phyloP scores from a whole-genome alignment of 2,113 vertebrate genomes.

The Silurus glanis region DNA sequence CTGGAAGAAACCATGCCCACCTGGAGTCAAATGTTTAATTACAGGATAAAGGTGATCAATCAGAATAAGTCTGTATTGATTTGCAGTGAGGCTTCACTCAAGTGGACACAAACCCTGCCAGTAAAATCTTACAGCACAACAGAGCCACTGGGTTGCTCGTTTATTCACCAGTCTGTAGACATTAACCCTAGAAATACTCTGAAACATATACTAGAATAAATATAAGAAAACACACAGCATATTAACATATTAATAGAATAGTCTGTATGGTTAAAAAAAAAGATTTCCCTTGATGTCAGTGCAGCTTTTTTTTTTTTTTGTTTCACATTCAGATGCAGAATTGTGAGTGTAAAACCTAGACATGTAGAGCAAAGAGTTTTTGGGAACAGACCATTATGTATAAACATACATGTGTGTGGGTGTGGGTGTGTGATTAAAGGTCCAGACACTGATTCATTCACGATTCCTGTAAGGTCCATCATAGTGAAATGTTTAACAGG shows the following conservation, averaged over 20 bases:
- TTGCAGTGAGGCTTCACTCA: neutral
- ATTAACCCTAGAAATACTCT: neutral
- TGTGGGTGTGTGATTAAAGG: conserved; percentile 45
- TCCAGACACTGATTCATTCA: conserved; percentile 72
- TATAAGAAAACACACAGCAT: neutral
- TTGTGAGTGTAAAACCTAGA: neutral
- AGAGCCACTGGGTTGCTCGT: neutral
- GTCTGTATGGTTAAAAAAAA: no score
- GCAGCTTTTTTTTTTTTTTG: conserved; percentile 3
- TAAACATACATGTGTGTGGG: neutral
- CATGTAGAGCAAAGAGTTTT: neutral
- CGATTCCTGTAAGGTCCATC: conserved; percentile 78
- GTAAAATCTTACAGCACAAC: neutral
- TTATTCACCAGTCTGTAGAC: neutral
- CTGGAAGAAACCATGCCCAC: neutral
- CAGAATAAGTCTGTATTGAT: neutral
- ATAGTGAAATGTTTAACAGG: conserved; percentile 74
- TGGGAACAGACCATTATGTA: neutral
- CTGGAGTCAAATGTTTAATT: neutral
- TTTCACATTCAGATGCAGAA: neutral
- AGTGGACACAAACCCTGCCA: neutral
- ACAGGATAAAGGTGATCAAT: neutral
- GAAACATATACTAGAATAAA: neutral
- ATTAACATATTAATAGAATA: neutral
- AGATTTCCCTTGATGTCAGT: no score